Evolutionary conservation across 2,888 invertebrate species (phyloP), one percentile per base, ranked within the genome.

Genomic region (Thysanoteuthis rhombus): DNA sequence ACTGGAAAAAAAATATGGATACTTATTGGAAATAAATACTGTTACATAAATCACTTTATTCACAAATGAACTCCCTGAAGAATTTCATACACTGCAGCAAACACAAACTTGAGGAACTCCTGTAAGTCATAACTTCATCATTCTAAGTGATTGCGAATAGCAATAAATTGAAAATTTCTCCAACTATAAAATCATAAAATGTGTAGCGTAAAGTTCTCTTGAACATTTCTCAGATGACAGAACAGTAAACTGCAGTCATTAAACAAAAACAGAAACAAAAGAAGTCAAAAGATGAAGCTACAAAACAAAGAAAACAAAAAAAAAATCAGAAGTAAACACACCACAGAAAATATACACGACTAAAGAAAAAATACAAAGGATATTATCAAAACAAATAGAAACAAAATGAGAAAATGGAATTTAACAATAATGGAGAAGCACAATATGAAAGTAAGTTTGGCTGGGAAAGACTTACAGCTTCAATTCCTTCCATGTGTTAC

Each of bases 401-500:
- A 75, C n/a, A 75, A n/a, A 75, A 75, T n/a, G 4, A 75, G 75
- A 75, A 75, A 75, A 75, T 22, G 8, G n/a, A 90, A 91, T 32
- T 32, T 6, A 90, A 90, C 39, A 90, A 90, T 36, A 90, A 40
- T 28, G 42, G 32, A 36, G 40, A 42, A 40, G 32, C 19, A 92
- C 32, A 92, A 40, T 42, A 40, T 12, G 32, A 39, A 90, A 40
- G 38, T n/a, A 40, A 42, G 42, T 39, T 40, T 90, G 25, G 25
- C 12, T 42, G 22, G 40, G 91, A 42, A n/a, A 92, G 45, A 92
- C 92, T 92, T 92, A 92, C 92, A 92, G 92, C 45, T 92, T 92
- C 45, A 92, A 92, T 45, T 92, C 92, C 92, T 92, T 92, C 92
- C 92, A 92, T 92, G 92, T 92, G 92, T 92, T 92, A 92, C 92